Percentiles rank a stretch among this genome's conserved stretches.
phyloP scores from a whole-genome alignment of 2,797 vertebrate species.

The Poecilia picta region DNA sequence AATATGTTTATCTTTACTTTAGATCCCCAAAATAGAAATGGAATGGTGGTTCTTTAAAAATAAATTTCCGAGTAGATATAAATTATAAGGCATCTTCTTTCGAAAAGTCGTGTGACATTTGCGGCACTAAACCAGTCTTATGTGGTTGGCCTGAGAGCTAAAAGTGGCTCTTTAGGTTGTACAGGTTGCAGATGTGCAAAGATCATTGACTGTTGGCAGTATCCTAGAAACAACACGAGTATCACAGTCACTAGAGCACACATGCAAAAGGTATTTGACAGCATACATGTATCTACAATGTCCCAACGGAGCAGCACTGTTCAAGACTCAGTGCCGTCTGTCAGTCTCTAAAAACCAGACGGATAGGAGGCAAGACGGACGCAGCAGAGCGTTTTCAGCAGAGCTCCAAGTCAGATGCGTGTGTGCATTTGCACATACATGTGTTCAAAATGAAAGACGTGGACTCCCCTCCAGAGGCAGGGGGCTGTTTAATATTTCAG shows the following conservation, averaged over 20 bases:
- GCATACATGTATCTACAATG: slow-evolving; percentile 25
- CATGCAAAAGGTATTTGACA: slow-evolving; percentile 26
- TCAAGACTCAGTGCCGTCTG: slow-evolving; percentile 15
- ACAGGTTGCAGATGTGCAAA: background rate
- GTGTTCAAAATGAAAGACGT: slow-evolving; percentile 50
- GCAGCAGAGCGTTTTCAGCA: slow-evolving; percentile 15
- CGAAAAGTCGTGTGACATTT: too few relatives aligned
- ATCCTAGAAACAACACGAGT: slow-evolving; percentile 1
- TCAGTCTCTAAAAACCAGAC: slow-evolving; percentile 16
- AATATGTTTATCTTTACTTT: too few relatives aligned
- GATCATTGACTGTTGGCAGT: slow-evolving; percentile 5
- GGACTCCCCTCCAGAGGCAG: slow-evolving; percentile 62
- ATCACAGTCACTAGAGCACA: slow-evolving; percentile 15
- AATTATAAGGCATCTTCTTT: too few relatives aligned
- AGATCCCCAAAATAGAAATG: too few relatives aligned
- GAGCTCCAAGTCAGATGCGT: slow-evolving; percentile 10
- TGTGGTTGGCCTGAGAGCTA: too few relatives aligned
- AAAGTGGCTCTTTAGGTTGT: too few relatives aligned
- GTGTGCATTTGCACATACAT: slow-evolving; percentile 1
- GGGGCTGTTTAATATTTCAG: slow-evolving; percentile 80
- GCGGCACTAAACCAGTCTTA: too few relatives aligned
- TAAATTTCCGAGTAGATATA: too few relatives aligned
- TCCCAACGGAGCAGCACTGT: slow-evolving; percentile 23
- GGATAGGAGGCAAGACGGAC: slow-evolving; percentile 14
- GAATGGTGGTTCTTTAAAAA: too few relatives aligned